Evolutionary conservation across 2,888 invertebrate genomes (phyloP).

Genomic region (Metellina segmentata): DNA sequence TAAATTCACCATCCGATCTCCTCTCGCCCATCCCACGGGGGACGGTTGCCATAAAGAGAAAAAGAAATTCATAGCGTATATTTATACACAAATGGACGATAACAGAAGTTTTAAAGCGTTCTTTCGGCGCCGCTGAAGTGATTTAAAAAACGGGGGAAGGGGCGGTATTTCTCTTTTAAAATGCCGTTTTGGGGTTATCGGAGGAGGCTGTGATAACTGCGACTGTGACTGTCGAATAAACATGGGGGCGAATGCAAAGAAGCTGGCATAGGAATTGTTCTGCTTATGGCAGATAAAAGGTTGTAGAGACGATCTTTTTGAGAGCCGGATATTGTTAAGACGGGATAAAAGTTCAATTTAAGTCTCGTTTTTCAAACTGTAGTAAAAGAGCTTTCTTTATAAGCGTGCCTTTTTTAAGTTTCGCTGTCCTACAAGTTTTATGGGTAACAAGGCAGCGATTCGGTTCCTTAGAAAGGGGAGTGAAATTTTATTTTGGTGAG

Average conservation of each 20-base stretch:
- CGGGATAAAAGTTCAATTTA: neutral
- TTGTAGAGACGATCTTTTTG: neutral
- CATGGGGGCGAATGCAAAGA: neutral
- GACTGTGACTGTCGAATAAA: slow-evolving; percentile 31
- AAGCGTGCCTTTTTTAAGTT: neutral
- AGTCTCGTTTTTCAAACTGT: neutral
- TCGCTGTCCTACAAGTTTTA: neutral
- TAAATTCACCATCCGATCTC: slow-evolving; percentile 6
- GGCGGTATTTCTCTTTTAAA: slow-evolving; percentile 50
- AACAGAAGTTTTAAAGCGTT: slow-evolving; percentile 61
- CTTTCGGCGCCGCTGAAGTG: slow-evolving; percentile 32
- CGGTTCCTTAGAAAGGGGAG: neutral
- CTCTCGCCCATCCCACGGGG: neutral
- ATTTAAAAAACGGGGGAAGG: slow-evolving; percentile 41
- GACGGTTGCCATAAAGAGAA: slow-evolving; percentile 36
- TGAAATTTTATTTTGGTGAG: neutral
- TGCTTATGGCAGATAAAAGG: slow-evolving; percentile 38
- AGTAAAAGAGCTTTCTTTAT: neutral
- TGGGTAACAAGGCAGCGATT: neutral
- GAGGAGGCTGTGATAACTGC: neutral
- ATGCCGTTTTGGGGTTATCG: slow-evolving; percentile 17
- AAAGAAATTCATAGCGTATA: slow-evolving; percentile 38
- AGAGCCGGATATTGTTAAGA: neutral
- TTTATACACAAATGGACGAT: slow-evolving; percentile 60
- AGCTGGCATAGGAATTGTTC: neutral